Base-by-base conservation (phyloP, 1,140 invertebrate genomes). In the Leptopilina boulardi region DNA sequence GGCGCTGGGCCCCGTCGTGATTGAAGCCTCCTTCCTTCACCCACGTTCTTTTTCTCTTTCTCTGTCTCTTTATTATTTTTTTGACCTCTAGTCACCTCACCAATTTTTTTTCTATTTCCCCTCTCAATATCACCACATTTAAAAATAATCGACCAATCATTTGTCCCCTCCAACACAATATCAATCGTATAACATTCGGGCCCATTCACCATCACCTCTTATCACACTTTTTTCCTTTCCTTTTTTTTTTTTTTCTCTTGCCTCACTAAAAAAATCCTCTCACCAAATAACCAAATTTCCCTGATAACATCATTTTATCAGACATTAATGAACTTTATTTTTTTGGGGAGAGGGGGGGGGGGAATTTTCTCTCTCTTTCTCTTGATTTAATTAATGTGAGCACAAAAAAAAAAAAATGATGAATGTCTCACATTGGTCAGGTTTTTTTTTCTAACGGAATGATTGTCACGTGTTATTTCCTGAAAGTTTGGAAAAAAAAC, bases 1-100 rank as follows among this genome's bases (percentile, higher is more conserved):
- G 87, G 88, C 83, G 88, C 89, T 84, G 88, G 89, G 88, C 89
- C 86, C 89, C 88, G 88, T 89, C 83, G 86, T 90, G 89, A 86
- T 83, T 86, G 87, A 75, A 83, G 79, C 73, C 77, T 79, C 76
- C 75, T 80, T 54, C 80, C 77, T 82, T 77, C 80, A 79, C 74
- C 21, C 42, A 66, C n/a, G n/a, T n/a, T n/a, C n/a, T n/a, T 77
- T 76, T 66, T 73, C 77, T 86, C 76, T 77, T 77, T 76, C 76
- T 80, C 71, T 80, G 77, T 81, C 78, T 81, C 80, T 71, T 78
- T 78, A 51, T 73, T 75, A 84, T 77, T 79, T 82, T 74, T 76
- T 76, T 84, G 85, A 77, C 85, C 86, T 72, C 82, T 85, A 88
- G 85, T 89, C 88, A 88, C 88, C 88, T 86, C 75, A 75, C 78